A percentile compares a stretch with the other conserved stretches of the same genome.
Evolutionary conservation across 2,888 invertebrate species (phyloP).

Genomic region (Fragum fragum): DNA sequence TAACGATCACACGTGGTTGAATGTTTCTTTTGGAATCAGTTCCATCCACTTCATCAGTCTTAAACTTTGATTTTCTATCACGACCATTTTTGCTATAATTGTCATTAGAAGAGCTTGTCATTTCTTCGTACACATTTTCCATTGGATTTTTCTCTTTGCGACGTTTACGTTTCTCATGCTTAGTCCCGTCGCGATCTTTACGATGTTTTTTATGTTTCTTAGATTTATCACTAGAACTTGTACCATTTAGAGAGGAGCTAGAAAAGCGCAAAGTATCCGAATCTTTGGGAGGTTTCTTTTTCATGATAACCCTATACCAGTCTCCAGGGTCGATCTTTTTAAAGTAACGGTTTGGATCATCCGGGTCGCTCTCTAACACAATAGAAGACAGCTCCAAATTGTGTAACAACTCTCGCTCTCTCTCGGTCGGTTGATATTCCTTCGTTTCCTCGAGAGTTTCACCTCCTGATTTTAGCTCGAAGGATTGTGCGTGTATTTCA

Average conservation of each 20-base stretch:
- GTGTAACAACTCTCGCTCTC: constrained; percentile 49
- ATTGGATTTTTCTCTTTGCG: constrained; percentile 28
- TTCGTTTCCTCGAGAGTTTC: constrained; percentile 23
- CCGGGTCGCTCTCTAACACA: constrained; percentile 56
- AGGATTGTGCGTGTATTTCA: background rate
- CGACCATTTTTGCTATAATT: background rate
- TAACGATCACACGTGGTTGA: constrained; percentile 40
- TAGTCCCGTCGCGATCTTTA: background rate
- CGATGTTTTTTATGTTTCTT: constrained; percentile 17
- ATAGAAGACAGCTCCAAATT: constrained; percentile 58
- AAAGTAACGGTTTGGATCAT: constrained; percentile 63
- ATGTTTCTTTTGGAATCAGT: background rate
- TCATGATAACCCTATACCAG: constrained; percentile 65
- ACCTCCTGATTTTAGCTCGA: background rate
- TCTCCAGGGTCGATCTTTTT: constrained; percentile 58
- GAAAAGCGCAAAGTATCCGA: constrained; percentile 18
- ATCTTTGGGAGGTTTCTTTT: constrained; percentile 55
- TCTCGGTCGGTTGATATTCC: constrained; percentile 47
- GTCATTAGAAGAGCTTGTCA: constrained; percentile 2
- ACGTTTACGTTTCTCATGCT: constrained; percentile 9
- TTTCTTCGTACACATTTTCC: constrained; percentile 10
- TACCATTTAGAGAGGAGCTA: constrained; percentile 4
- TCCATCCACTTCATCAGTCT: constrained; percentile 10
- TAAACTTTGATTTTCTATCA: background rate
- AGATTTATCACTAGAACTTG: constrained; percentile 21